Evolutionary conservation across 2,113 vertebrate genomes (phyloP).

Genomic region (Dendropsophus ebraccatus): DNA sequence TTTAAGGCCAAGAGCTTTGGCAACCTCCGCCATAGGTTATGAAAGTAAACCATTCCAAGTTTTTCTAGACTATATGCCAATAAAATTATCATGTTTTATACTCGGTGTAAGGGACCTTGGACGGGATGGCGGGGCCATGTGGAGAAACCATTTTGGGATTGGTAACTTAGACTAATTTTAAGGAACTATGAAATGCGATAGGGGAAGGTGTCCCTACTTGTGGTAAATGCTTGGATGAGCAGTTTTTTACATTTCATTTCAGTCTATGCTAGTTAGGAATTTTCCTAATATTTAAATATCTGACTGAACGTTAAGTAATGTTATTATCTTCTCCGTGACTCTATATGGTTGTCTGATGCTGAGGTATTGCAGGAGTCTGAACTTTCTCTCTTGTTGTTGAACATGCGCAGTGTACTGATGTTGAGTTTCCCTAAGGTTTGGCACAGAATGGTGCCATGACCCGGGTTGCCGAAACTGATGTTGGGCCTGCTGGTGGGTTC

Average conservation of each 20-base stretch:
- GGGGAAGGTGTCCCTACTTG: neutral
- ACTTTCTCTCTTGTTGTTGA: too few relatives aligned
- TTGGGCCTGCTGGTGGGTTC: too few relatives aligned
- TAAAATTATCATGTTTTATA: conserved; percentile 52
- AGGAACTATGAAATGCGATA: neutral
- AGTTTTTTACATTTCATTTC: neutral
- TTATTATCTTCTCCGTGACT: neutral
- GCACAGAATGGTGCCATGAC: too few relatives aligned
- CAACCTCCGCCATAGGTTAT: conserved; percentile 6
- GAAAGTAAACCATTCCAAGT: conserved; percentile 35
- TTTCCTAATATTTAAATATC: neutral
- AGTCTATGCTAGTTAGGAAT: neutral
- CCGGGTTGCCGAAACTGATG: too few relatives aligned
- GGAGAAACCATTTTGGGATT: conserved; percentile 2
- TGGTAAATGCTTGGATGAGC: neutral
- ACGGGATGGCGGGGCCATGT: neutral
- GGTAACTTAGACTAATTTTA: neutral
- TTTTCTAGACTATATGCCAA: conserved; percentile 28
- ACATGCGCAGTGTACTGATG: too few relatives aligned
- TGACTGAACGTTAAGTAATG: neutral
- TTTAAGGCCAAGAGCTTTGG: conserved; percentile 28
- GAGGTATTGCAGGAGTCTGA: too few relatives aligned
- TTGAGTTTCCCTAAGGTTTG: too few relatives aligned
- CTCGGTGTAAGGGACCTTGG: conserved; percentile 6
- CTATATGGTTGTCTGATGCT: too few relatives aligned